Conservation (phyloP, 2,797 vertebrate genomes). For the Garrulus glandarius region DNA sequence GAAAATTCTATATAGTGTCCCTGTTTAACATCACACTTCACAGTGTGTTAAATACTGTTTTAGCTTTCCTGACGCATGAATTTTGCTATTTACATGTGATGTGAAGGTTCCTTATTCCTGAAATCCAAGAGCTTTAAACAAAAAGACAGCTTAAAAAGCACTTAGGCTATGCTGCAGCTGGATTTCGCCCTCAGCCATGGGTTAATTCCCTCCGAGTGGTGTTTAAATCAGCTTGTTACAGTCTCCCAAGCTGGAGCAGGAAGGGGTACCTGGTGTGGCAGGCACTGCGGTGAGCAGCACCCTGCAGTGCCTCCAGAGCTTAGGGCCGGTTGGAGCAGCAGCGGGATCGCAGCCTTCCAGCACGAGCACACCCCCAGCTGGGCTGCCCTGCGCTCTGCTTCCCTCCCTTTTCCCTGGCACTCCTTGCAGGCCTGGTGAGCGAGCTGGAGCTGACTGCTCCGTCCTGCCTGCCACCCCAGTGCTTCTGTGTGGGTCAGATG, state of each 20-base stretch:
- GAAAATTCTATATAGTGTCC: background rate
- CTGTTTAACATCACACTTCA: background rate
- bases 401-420: background rate
- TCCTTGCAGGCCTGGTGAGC: no score
- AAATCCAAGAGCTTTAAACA: background rate
- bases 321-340: background rate
- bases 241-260: background rate
- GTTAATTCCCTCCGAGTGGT: background rate
- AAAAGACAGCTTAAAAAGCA: background rate
- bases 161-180: background rate
- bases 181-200: background rate
- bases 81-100: background rate
- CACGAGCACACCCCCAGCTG: rapidly evolving
- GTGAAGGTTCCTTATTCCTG: background rate
- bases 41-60: background rate
- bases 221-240: background rate
- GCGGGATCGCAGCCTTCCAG: background rate
- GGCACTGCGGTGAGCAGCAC: background rate
- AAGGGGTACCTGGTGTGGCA: rapidly evolving
- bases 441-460: background rate
- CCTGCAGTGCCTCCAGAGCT: background rate
- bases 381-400: background rate
- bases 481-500: background rate
- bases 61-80: background rate
- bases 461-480: rapidly evolving